phyloP scores from a whole-genome alignment of 2,113 vertebrate genomes.

The Ammospiza nelsoni region DNA sequence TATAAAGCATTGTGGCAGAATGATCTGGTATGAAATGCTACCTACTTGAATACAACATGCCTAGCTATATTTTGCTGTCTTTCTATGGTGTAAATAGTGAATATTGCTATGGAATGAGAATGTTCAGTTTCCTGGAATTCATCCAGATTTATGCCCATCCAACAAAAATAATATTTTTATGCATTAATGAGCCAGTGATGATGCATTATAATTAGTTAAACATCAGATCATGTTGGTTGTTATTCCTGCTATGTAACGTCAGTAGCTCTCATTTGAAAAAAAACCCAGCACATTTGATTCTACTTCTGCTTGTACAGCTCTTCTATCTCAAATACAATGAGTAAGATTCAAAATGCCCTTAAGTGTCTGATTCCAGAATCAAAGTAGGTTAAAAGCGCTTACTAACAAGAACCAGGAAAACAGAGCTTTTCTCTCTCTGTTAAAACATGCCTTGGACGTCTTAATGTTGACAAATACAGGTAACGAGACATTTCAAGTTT shows the following conservation, averaged over 20 bases:
- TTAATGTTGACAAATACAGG: conserved; percentile 25
- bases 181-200: neutral
- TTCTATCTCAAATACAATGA: neutral
- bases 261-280: neutral
- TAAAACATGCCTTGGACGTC: conserved; percentile 24
- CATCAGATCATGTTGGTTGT: neutral
- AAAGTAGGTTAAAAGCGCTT: conserved; percentile 10
- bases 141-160: neutral
- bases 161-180: neutral
- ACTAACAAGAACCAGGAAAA: conserved; percentile 6
- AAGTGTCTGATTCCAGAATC: conserved; percentile 1
- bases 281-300: neutral
- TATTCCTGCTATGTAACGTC: neutral
- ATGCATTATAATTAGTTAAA: neutral
- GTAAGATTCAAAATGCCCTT: neutral
- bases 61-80: neutral
- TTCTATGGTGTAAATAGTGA: neutral
- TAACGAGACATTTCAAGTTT: conserved; percentile 18
- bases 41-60: neutral
- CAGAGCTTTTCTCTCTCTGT: conserved; percentile 3
- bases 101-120: neutral
- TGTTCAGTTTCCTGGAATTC: neutral
- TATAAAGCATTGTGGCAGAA: conserved; percentile 20
- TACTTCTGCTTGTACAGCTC: neutral
- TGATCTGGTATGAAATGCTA: conserved; percentile 16